Conservation (phyloP, 2,797 vertebrate genomes). For the Sphenopsis melanotis region DNA sequence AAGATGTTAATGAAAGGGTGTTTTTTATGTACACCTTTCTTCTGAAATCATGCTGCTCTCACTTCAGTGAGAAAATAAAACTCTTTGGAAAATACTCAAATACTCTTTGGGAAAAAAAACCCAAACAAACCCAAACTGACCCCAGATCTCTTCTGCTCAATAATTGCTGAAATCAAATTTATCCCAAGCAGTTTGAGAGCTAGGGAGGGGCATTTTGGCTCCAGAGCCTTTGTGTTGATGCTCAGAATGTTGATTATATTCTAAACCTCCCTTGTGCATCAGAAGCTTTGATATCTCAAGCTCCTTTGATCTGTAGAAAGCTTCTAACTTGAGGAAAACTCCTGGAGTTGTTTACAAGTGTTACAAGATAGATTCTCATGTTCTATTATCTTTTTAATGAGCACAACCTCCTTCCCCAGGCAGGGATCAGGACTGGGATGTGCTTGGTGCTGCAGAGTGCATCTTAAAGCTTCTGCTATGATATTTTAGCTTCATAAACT, state of each 20-base stretch:
- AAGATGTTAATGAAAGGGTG: not conserved
- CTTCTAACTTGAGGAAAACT: not conserved
- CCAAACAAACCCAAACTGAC: not conserved
- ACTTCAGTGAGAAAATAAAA: not conserved
- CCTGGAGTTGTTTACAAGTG: not conserved
- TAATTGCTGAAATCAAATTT: not conserved
- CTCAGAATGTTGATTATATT: not conserved
- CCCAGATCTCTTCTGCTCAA: not conserved
- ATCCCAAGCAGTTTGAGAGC: not conserved
- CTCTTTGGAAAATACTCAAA: not conserved
- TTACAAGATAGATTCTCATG: not conserved
- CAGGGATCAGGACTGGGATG: not conserved
- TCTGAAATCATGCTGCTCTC: not conserved
- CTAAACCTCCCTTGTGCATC: not conserved
- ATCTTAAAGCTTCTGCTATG: not conserved
- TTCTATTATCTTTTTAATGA: not conserved
- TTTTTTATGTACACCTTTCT: fast-evolving
- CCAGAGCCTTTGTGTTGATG: not conserved
- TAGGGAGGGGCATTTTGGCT: not conserved
- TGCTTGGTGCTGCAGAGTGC: not conserved
- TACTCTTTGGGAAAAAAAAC: too few relatives aligned
- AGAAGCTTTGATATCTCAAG: not conserved
- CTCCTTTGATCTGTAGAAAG: constrained; percentile 10
- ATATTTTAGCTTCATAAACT: not conserved
- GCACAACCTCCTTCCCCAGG: not conserved